Evolutionary conservation across 2,113 vertebrate species (phyloP).

Genomic region (Rhynchomys soricoides): DNA sequence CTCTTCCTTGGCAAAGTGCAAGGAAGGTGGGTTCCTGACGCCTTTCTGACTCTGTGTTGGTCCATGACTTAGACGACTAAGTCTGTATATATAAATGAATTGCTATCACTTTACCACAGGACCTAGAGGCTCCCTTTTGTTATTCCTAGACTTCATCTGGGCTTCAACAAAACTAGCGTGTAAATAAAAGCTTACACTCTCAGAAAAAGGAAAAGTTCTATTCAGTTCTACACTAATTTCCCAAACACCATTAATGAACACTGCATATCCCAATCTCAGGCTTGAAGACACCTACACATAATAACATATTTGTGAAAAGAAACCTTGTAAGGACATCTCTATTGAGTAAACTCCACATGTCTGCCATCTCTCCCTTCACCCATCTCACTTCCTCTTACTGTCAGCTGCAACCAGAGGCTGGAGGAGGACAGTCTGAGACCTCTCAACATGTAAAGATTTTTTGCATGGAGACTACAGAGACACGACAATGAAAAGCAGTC

Average conservation of each 20-base stretch:
- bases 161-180: not conserved
- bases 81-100: not conserved
- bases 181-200: not conserved
- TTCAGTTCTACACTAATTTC: not conserved
- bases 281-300: not conserved
- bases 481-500: constrained; percentile 50
- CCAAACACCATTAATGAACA: constrained; percentile 12
- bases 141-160: not conserved
- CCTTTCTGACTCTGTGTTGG: not conserved
- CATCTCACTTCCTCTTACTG: not conserved
- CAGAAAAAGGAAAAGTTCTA: not conserved
- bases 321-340: not conserved
- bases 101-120: not conserved
- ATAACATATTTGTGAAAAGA: not conserved
- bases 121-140: not conserved
- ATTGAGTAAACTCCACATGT: not conserved
- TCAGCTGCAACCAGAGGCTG: not conserved
- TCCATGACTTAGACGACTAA: not conserved
- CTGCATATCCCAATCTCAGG: not conserved
- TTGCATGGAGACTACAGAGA: constrained; percentile 14
- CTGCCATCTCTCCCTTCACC: not conserved
- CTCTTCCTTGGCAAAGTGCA: not conserved
- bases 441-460: constrained; percentile 1
- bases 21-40: not conserved
- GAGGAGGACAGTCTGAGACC: not conserved